These are phyloP conservation scores for Cheilosia impressa DNA, from an alignment of 2,888 invertebrate genomes.

Conservation along the genomic window DNA sequence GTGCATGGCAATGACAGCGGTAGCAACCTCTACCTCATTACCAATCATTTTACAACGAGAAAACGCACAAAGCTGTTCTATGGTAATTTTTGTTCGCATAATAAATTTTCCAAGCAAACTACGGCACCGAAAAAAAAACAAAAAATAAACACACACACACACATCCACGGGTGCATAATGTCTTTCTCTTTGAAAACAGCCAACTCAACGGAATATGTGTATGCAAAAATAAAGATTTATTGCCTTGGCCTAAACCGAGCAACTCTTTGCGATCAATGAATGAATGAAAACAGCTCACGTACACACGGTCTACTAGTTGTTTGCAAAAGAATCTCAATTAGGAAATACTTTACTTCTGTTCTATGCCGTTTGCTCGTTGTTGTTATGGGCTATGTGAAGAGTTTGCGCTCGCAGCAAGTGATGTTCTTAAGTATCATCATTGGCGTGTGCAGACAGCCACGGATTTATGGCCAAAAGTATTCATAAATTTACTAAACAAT, in stretches of 20 bases:
- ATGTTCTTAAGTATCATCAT: conserved; percentile 11
- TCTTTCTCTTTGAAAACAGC: not conserved
- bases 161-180: not conserved
- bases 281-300: conserved; percentile 55
- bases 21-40: conserved; percentile 69
- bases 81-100: conserved; percentile 57
- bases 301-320: conserved; percentile 27
- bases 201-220: conserved; percentile 38
- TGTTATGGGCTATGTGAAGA: not conserved
- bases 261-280: conserved; percentile 60
- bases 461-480: conserved; percentile 24
- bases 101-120: conserved; percentile 55
- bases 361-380: conserved; percentile 5
- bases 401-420: conserved; percentile 21
- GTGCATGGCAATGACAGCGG: conserved; percentile 64
- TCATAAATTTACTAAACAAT: conserved; percentile 54
- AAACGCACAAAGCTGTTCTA: conserved; percentile 60
- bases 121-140: conserved; percentile 7
- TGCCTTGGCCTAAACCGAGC: conserved; percentile 65
- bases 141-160: not conserved
- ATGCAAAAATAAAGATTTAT: conserved; percentile 71
- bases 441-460: not conserved
- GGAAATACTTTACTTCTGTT: conserved; percentile 56
- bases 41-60: conserved; percentile 58
- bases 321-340: conserved; percentile 63